Base-by-base conservation (phyloP, 1,140 invertebrate species). In the Pristionchus pacificus region DNA sequence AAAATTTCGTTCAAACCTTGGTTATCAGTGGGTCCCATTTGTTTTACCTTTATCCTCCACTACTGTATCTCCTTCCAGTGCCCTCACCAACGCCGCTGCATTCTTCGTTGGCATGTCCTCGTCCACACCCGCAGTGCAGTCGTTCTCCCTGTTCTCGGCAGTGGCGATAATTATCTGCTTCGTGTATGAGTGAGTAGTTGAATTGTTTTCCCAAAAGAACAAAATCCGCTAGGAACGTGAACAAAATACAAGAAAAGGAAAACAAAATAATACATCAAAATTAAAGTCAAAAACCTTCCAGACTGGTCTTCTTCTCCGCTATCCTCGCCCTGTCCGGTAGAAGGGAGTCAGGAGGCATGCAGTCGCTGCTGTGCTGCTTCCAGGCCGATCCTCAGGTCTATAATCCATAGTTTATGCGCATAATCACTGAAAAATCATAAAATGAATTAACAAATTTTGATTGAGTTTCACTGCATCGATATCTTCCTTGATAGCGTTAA, bases 51-150 rank as follows among this genome's bases (percentile, higher is more conserved):
- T n/a, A n/a, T n/a, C n/a, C n/a, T n/a, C n/a, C n/a, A n/a, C n/a
- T n/a, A n/a, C n/a, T n/a, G n/a, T n/a, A n/a, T n/a, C n/a, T 31
- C 27, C 27, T 73, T 79, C 68, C 33, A 80, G 79, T 67, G 70
- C 94, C 0, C 86, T 97, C 15, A 98, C 95, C 0, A 93, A 97
- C 84, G 91, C 96, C 87, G 89, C 97, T 73, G 94, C 92, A n/a
- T 96, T 97, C 85, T 92, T 91, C 84, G 95, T 97, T 69, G 95
- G 95, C 19, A 90, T 94, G 76, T 70, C 62, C 33, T 94, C 92
- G 57, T 92, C 93, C 1, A 97, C 97, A 80, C 93, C 93, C 27
- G 79, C 79, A 13, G 92, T 97, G 1, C 89, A 91, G 82, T 95
- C 96, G 3, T 71, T 71, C 66, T 70, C 69, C 3, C 66, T 70